Base-by-base conservation (phyloP, 1,140 invertebrate species). In the Drosophila athabasca region DNA sequence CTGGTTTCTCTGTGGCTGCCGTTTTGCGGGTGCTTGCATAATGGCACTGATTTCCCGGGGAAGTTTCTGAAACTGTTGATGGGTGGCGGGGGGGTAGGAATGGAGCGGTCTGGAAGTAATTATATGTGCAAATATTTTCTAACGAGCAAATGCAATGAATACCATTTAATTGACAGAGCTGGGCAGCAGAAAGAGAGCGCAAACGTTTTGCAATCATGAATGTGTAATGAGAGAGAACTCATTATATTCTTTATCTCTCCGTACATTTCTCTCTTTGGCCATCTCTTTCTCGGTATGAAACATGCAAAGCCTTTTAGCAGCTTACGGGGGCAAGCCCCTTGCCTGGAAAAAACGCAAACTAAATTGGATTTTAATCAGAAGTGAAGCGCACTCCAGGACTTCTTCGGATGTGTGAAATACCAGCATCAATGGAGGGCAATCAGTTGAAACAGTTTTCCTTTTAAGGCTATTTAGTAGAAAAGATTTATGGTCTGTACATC, bases 41-140 rank as follows among this genome's bases (percentile, higher is more conserved):
- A 55, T 71, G 50, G 49, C 51, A 45, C 44, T 60, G 52, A 61
- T 64, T 64, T 64, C 4, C 26, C 45, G 26, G 39, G 26, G 60
- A 61, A 19, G 17, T 41, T 58, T 59, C 44, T 72, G 31, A 11
- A 31, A 11, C 29, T 7, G 24, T 15, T 4, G 11, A 7, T 51
- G 6, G n/a, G n/a, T n/a, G n/a, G n/a, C n/a, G n/a, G n/a, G n/a
- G n/a, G n/a, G n/a, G n/a, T n/a, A n/a, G n/a, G 35, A 60, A 19
- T 19, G 59, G 64, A 39, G 35, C 35, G 3, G 35, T 13, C 35
- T 39, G 73, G 65, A 81, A 79, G 72, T 84, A 84, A 84, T 80
- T 84, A 77, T 78, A 82, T 82, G 70, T 84, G 79, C 78, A 85
- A 85, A 82, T 87, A 85, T 75, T 87, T 74, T 82, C 78, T 85